Percentiles rank a stretch among this genome's conserved stretches.
Conservation (phyloP, 2,888 invertebrate genomes). For the Cloeon dipterum region DNA sequence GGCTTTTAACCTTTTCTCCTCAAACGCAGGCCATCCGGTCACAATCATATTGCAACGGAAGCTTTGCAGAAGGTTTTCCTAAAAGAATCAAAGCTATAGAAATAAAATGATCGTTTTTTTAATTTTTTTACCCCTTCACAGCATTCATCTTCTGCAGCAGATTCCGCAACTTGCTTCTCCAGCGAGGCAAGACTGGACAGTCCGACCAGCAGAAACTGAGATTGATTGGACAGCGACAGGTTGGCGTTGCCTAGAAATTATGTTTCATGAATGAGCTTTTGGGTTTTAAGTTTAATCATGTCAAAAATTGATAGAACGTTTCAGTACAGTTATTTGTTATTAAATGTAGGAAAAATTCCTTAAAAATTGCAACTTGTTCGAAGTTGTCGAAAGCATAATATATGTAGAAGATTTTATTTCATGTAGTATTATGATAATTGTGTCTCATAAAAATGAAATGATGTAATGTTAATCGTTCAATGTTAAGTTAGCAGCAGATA, state of each 20-base stretch:
- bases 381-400: too few species aligned
- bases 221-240: slow-evolving; percentile 55
- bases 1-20: slow-evolving; percentile 47
- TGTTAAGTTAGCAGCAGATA: too few species aligned
- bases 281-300: too few species aligned
- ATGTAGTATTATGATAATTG: too few species aligned
- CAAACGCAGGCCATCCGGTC: slow-evolving; percentile 41
- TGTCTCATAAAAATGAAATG: too few species aligned
- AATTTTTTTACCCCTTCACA: not conserved
- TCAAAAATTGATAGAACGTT: too few species aligned
- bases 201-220: slow-evolving; percentile 66
- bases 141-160: not conserved
- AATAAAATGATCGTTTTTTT: not conserved
- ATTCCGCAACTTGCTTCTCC: slow-evolving; percentile 23
- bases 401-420: too few species aligned
- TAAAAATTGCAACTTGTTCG: too few species aligned
- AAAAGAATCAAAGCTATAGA: slow-evolving; percentile 3
- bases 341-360: too few species aligned
- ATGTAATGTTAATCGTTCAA: too few species aligned
- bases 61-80: slow-evolving; percentile 39
- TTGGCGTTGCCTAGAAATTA: slow-evolving; percentile 10
- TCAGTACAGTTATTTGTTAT: too few species aligned
- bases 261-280: too few species aligned
- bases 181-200: slow-evolving; percentile 53
- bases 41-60: slow-evolving; percentile 85